phyloP scores from a whole-genome alignment of 2,113 vertebrate species.

The Tenebrosternarchus preto region DNA sequence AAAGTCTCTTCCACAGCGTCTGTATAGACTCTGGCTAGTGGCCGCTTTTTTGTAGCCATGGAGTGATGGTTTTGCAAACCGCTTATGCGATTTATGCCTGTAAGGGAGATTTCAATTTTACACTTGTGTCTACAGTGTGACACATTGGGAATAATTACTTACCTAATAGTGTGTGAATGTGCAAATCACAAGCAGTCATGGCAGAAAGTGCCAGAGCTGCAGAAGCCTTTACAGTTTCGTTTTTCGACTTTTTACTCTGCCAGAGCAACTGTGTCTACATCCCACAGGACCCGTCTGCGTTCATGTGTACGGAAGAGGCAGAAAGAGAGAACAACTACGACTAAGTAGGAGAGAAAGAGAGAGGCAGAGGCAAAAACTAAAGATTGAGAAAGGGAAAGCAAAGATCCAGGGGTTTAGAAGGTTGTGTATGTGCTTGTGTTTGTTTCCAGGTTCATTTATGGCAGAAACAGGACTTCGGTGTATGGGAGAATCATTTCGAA shows the following conservation, averaged over 20 bases:
- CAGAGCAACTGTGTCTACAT: not conserved
- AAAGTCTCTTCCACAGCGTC: not conserved
- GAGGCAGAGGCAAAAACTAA: not conserved
- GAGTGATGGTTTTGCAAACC: constrained; percentile 25
- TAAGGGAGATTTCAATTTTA: constrained; percentile 32
- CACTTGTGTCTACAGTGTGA: constrained; percentile 36
- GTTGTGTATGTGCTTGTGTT: not conserved
- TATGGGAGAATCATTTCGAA: constrained; percentile 27
- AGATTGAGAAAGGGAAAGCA: not conserved
- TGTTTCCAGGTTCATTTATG: constrained; percentile 4
- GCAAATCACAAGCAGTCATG: constrained; percentile 13
- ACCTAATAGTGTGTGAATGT: constrained; percentile 48
- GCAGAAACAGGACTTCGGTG: constrained; percentile 24
- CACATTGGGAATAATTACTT: constrained; percentile 42
- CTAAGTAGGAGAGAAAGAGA: constrained; percentile 18
- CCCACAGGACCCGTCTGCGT: constrained; percentile 22
- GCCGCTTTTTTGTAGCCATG: constrained; percentile 6
- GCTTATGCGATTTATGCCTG: constrained; percentile 36
- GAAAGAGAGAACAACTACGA: not conserved
- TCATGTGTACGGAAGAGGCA: constrained; percentile 9
- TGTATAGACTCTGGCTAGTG: not conserved
- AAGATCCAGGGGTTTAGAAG: constrained; percentile 6
- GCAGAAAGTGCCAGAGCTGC: constrained; percentile 28
- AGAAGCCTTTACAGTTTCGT: constrained; percentile 7
- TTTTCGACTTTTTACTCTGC: constrained; percentile 3